These are phyloP conservation scores for Rhodinocichla rosea DNA, from an alignment of 2,113 vertebrate genomes.

Conservation along the genomic window DNA sequence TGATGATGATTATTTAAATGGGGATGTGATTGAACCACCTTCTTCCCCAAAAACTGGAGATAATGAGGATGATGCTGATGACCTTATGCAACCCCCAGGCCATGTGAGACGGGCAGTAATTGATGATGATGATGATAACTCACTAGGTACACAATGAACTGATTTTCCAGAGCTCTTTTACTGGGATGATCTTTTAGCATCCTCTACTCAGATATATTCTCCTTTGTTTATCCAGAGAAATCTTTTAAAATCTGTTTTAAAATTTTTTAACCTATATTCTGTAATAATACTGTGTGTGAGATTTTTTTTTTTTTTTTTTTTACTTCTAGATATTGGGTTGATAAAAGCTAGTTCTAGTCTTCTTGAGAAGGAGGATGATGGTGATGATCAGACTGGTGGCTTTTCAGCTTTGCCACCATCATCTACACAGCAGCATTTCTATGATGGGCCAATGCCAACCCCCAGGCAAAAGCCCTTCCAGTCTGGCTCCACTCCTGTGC, in stretches of 20 bases:
- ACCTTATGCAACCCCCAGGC: conserved; percentile 72
- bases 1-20: conserved; percentile 77
- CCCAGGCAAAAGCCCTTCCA: conserved; percentile 91
- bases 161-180: background rate
- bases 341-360: conserved; percentile 67
- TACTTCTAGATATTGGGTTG: conserved; percentile 77
- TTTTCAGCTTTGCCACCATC: conserved; percentile 41
- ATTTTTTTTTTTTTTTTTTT: background rate
- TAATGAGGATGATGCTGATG: conserved; percentile 70
- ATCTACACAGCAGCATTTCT: conserved; percentile 69
- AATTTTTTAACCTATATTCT: background rate
- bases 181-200: background rate
- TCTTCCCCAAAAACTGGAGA: conserved; percentile 71
- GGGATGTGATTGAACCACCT: conserved; percentile 69
- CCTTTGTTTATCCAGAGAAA: background rate
- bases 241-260: background rate
- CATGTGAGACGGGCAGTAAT: conserved; percentile 73
- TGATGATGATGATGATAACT: conserved; percentile 87
- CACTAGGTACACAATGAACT: conserved; percentile 77
- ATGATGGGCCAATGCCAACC: conserved; percentile 88
- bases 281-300: background rate
- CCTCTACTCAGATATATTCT: background rate
- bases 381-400: conserved; percentile 56
- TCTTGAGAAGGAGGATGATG: conserved; percentile 66
- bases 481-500: conserved; percentile 86